phyloP scores from a whole-genome alignment of 1,140 invertebrate genomes.

The Brachionus paranguensis region DNA sequence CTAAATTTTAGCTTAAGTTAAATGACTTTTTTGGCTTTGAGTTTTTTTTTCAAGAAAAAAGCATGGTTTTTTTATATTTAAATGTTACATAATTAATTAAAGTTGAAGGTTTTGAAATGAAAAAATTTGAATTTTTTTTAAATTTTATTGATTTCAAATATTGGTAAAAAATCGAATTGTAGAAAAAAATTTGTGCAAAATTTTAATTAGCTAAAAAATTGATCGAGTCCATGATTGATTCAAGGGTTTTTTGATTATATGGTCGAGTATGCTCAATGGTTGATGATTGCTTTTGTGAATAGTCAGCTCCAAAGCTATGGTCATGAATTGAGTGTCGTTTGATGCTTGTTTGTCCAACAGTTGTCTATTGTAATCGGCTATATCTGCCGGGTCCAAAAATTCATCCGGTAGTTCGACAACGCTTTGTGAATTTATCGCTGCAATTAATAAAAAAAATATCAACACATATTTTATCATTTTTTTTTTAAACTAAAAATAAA shows the following conservation, averaged over 20 bases:
- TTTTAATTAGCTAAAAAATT: not conserved
- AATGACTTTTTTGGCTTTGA: not conserved
- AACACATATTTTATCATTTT: not conserved
- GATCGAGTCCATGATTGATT: not conserved
- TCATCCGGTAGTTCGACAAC: not conserved
- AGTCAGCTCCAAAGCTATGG: not conserved
- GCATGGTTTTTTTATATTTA: slow-evolving; percentile 27
- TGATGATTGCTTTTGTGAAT: not conserved
- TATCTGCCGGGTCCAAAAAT: not conserved
- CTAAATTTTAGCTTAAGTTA: not conserved
- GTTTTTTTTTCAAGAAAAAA: slow-evolving; percentile 1
- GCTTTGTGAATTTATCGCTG: not conserved
- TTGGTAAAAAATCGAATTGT: not conserved
- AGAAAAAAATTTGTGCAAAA: not conserved
- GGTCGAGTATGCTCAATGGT: not conserved
- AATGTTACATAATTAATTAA: not conserved
- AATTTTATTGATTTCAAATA: not conserved
- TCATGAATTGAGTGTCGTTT: not conserved
- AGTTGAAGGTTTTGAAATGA: not conserved
- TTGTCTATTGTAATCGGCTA: not conserved
- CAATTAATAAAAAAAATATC: not conserved
- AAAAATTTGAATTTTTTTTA: not conserved
- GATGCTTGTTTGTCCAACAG: not conserved
- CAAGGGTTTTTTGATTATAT: not conserved
- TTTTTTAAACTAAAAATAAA: not conserved